Evolutionary conservation across 2,888 invertebrate species (phyloP).

Genomic region (Acleris holmiana): DNA sequence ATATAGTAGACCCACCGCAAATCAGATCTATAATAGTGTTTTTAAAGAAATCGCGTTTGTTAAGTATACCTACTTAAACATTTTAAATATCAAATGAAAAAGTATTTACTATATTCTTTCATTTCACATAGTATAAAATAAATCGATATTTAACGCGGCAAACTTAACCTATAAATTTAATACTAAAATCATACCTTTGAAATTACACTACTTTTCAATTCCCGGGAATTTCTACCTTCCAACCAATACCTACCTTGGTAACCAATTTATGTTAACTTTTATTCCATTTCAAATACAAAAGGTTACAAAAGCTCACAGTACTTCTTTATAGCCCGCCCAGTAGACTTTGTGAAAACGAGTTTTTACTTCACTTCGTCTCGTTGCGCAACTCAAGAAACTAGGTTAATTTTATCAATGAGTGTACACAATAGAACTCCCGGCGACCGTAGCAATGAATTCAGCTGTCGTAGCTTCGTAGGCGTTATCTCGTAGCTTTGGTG

Average conservation of each 20-base stretch:
- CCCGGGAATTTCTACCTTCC: rapidly evolving
- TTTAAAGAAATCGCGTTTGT: no score
- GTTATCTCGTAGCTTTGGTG: slow-evolving; percentile 34
- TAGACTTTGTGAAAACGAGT: slow-evolving; percentile 31
- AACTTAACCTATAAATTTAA: no score
- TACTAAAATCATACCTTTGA: no score
- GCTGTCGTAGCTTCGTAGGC: slow-evolving; percentile 49
- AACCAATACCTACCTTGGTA: no score
- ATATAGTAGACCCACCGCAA: no score
- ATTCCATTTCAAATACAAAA: slow-evolving; percentile 1
- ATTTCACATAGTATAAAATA: no score
- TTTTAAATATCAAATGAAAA: no score
- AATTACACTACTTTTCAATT: background rate
- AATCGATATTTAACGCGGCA: no score
- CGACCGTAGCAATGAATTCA: slow-evolving; percentile 63
- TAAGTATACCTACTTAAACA: no score
- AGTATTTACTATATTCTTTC: no score
- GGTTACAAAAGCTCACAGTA: slow-evolving; percentile 6
- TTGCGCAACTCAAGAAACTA: slow-evolving; percentile 37
- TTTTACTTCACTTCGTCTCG: slow-evolving; percentile 37
- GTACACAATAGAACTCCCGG: slow-evolving; percentile 33
- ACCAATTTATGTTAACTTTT: background rate
- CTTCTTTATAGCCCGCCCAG: slow-evolving; percentile 27
- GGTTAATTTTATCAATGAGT: slow-evolving; percentile 53
- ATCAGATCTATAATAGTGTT: no score